Evolutionary conservation across 2,888 invertebrate species (phyloP).

Genomic region (Nymphalis urticae): DNA sequence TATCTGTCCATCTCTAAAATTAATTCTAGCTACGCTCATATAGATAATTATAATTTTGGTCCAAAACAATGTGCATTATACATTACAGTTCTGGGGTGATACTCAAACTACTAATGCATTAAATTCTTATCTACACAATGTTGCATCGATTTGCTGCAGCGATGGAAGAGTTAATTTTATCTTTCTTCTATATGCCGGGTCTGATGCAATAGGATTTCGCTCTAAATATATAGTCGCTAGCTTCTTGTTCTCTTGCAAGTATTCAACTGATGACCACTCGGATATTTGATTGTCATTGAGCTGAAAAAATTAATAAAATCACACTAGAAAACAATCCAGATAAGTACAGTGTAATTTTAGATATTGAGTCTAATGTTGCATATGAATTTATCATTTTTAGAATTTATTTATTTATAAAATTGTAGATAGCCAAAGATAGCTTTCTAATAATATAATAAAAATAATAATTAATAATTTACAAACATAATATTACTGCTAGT

Average conservation of each 20-base stretch:
- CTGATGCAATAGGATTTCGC: slow-evolving; percentile 92
- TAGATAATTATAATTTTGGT: background rate
- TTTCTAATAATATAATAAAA: no score
- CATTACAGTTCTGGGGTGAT: slow-evolving; percentile 11
- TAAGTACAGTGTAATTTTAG: no score
- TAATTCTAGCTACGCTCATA: no score
- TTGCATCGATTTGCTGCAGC: slow-evolving; percentile 97
- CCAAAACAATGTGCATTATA: background rate
- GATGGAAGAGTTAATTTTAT: slow-evolving; percentile 92
- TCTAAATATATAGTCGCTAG: slow-evolving; percentile 95
- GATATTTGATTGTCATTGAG: slow-evolving; percentile 94
- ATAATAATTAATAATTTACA: no score
- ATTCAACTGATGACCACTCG: slow-evolving; percentile 92
- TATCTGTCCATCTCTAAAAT: no score
- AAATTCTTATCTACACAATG: slow-evolving; percentile 87
- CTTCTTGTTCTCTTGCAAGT: slow-evolving; percentile 84
- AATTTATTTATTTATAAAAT: no score
- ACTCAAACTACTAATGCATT: slow-evolving; percentile 15
- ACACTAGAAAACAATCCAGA: background rate
- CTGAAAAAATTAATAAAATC: slow-evolving; percentile 77
- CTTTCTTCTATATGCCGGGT: slow-evolving; percentile 93
- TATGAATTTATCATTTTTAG: no score
- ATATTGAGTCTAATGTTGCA: no score
- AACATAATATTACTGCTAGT: no score
- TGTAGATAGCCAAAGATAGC: no score